Percentiles rank a stretch among this genome's conserved stretches.
These are phyloP conservation scores for Willisornis vidua DNA, from an alignment of 2,113 vertebrate genomes.

Conservation along the genomic window DNA sequence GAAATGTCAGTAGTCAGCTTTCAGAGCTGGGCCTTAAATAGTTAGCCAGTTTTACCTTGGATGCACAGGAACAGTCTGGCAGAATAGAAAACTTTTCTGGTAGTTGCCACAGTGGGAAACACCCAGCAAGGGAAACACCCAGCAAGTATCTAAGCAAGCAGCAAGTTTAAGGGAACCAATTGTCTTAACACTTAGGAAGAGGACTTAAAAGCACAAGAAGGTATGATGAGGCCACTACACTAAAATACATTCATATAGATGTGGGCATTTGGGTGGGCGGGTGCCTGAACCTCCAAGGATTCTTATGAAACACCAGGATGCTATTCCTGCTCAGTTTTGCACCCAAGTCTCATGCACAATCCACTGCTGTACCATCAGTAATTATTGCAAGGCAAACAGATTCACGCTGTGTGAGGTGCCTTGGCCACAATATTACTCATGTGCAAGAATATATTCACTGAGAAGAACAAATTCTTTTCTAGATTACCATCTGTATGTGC, in stretches of 20 bases:
- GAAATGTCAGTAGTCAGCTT: constrained; percentile 2
- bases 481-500: constrained; percentile 24
- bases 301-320: not conserved
- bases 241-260: not conserved
- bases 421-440: not conserved
- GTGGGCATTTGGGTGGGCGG: not conserved
- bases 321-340: not conserved
- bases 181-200: not conserved
- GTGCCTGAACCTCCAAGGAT: not conserved
- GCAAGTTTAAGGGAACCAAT: not conserved
- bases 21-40: not conserved
- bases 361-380: not conserved
- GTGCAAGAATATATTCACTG: not conserved
- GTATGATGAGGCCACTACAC: not conserved
- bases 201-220: not conserved
- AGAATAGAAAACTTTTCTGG: not conserved
- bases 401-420: not conserved
- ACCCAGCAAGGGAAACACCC: not conserved
- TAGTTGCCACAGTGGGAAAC: not conserved
- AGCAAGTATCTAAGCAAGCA: not conserved
- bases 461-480: constrained; percentile 33
- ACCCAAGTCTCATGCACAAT: not conserved
- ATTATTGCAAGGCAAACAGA: not conserved
- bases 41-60: not conserved
- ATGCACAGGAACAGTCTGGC: not conserved